phyloP scores from a whole-genome alignment of 2,113 vertebrate genomes.

The Prochilodus magdalenae region DNA sequence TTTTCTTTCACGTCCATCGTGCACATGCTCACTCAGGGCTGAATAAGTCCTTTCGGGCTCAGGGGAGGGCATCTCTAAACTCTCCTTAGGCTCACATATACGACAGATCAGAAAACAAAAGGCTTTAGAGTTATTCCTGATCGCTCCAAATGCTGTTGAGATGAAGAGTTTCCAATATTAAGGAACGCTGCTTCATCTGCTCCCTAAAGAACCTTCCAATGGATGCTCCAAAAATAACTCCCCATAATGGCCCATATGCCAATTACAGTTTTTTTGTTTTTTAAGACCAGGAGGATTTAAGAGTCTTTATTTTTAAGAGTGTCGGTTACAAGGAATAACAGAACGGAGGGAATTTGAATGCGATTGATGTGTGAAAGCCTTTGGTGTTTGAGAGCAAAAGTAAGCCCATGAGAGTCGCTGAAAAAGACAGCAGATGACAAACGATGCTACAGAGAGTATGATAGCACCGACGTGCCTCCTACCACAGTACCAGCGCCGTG shows the following conservation, averaged over 20 bases:
- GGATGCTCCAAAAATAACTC: background rate
- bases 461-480: conserved; percentile 18
- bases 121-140: background rate
- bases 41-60: conserved; percentile 46
- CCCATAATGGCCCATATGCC: background rate
- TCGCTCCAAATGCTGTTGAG: background rate
- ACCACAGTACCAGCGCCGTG: background rate
- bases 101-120: background rate
- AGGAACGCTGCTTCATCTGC: background rate
- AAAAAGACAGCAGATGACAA: conserved; percentile 23
- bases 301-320: background rate
- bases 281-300: background rate
- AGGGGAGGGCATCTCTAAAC: background rate
- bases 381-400: background rate
- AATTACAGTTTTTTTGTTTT: background rate
- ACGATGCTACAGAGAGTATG: conserved; percentile 37
- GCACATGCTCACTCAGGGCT: conserved; percentile 53
- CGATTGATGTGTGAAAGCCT: conserved; percentile 2
- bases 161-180: background rate
- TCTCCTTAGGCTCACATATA: conserved; percentile 4
- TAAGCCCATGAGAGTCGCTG: conserved; percentile 17
- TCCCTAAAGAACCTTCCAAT: background rate
- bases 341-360: background rate
- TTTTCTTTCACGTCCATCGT: conserved; percentile 59
- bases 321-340: background rate